phyloP scores from a whole-genome alignment of 2,113 vertebrate species.

The Pantherophis guttatus region DNA sequence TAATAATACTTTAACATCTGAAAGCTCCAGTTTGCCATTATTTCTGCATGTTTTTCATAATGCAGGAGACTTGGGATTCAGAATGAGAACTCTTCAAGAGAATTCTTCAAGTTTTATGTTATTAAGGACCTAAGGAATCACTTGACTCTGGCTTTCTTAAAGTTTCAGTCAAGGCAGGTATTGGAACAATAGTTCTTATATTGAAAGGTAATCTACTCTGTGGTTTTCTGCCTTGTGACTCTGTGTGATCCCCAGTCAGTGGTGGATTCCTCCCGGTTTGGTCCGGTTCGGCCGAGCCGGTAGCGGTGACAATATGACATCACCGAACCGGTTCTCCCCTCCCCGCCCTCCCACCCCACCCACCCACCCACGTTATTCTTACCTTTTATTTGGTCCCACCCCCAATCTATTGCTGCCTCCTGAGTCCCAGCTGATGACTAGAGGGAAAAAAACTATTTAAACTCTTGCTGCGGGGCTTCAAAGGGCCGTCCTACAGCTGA shows the following conservation, averaged over 20 bases:
- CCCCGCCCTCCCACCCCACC: too few species aligned
- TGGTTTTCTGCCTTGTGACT: neutral
- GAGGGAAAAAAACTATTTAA: too few species aligned
- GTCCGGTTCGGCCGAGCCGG: too few species aligned
- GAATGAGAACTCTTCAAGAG: neutral
- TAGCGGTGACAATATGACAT: too few species aligned
- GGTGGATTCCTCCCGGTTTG: too few species aligned
- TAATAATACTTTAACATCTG: neutral
- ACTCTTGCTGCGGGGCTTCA: too few species aligned
- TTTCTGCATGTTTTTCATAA: neutral
- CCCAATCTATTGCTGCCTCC: too few species aligned
- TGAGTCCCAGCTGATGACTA: too few species aligned
- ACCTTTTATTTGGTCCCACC: too few species aligned
- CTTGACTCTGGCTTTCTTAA: neutral
- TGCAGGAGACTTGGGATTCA: neutral
- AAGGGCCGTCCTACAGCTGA: too few species aligned
- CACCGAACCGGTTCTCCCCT: too few species aligned
- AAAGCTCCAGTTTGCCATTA: neutral
- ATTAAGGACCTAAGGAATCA: neutral
- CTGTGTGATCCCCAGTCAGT: neutral
- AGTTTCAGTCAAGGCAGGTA: neutral
- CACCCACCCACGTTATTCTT: too few species aligned
- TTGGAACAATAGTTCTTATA: neutral
- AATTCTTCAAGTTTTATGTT: neutral
- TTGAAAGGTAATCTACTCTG: neutral